Evolutionary conservation across 2,113 vertebrate species (phyloP).

Genomic region (Castor canadensis): DNA sequence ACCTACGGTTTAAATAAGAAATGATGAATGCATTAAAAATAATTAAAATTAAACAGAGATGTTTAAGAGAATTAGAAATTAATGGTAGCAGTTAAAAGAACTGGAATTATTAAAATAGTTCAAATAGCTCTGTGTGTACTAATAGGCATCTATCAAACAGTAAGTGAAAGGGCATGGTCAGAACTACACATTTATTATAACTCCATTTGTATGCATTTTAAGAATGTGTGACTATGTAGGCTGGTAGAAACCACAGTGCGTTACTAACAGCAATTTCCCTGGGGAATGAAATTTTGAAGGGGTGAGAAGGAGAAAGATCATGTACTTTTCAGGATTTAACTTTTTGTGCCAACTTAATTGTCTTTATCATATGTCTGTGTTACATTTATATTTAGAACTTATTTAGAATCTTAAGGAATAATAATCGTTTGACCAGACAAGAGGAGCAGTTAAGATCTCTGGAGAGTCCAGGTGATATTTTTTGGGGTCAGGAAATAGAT

Average conservation of each 20-base stretch:
- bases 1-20: background rate
- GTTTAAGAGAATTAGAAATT: background rate
- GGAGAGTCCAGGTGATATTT: background rate
- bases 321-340: background rate
- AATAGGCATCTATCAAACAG: background rate
- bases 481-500: background rate
- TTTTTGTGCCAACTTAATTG: background rate
- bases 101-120: background rate
- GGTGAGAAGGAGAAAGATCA: background rate
- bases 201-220: background rate
- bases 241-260: background rate
- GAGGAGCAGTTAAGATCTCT: background rate
- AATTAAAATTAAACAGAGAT: background rate
- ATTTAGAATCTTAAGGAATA: background rate
- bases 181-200: background rate
- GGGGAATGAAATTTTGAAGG: background rate
- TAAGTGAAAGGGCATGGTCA: background rate
- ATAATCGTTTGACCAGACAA: background rate
- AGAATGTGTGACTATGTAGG: background rate
- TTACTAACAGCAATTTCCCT: background rate
- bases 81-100: background rate
- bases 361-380: background rate
- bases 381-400: background rate
- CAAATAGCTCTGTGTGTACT: background rate
- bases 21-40: background rate